These are phyloP conservation scores for Halcyon leucocephala DNA, from an alignment of 2,797 vertebrate species.

Conservation along the genomic window DNA sequence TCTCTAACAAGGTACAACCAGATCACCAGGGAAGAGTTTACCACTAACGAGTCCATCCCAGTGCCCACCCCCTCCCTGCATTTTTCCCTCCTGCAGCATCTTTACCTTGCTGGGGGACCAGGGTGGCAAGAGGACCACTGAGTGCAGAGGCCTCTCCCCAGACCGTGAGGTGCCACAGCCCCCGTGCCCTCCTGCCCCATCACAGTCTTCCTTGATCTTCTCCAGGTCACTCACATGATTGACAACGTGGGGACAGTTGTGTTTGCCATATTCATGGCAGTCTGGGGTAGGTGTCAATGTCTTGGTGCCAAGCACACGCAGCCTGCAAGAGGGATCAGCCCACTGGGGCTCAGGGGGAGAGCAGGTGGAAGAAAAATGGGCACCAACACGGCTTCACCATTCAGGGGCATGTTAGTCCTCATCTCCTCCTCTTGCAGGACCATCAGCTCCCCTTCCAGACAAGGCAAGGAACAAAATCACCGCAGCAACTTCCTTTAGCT, in stretches of 20 bases:
- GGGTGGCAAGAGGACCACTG: background rate
- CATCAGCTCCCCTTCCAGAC: background rate
- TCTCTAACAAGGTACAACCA: fast-evolving
- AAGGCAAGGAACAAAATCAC: background rate
- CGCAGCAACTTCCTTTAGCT: background rate
- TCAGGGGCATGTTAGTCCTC: too few species aligned
- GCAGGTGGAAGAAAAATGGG: background rate
- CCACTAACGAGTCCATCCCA: background rate
- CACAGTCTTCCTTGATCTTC: background rate
- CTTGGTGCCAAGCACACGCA: background rate
- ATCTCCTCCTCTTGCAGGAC: background rate
- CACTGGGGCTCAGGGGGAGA: background rate
- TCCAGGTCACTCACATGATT: conserved; percentile 90
- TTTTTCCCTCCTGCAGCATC: background rate
- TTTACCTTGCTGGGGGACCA: fast-evolving
- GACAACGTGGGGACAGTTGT: conserved; percentile 92
- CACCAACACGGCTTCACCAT: background rate
- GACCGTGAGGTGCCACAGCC: fast-evolving
- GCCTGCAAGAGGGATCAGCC: background rate
- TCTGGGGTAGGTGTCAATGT: conserved; percentile 89
- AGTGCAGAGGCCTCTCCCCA: background rate
- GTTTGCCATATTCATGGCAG: conserved; percentile 94
- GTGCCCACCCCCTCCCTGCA: fast-evolving
- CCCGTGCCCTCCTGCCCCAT: background rate
- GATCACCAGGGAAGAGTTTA: background rate